Percentiles rank a stretch among this genome's conserved stretches.
These are phyloP conservation scores for Limnephilus lunatus DNA, from an alignment of 2,888 invertebrate genomes.

Conservation along the genomic window DNA sequence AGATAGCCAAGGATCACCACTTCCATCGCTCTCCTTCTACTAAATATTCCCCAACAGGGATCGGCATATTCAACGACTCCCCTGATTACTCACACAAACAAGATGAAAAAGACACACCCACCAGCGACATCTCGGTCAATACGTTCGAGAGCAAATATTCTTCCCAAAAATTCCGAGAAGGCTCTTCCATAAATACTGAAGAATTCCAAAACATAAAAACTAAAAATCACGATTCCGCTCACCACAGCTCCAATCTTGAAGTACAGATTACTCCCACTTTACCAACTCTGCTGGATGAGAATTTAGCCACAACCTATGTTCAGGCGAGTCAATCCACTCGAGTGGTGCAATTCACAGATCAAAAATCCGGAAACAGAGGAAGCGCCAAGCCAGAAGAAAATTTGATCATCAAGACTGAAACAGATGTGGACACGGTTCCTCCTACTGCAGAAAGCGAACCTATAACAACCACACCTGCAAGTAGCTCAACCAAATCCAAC, in stretches of 20 bases:
- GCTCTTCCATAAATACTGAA: conserved; percentile 68
- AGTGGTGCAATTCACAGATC: conserved; percentile 61
- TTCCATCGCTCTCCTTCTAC: conserved; percentile 71
- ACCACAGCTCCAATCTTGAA: conserved; percentile 46
- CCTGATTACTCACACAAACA: conserved; percentile 76
- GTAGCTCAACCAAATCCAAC: conserved; percentile 64
- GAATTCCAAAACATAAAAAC: conserved; percentile 66
- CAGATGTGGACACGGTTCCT: conserved; percentile 67
- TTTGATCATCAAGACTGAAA: conserved; percentile 67
- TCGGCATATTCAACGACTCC: conserved; percentile 71
- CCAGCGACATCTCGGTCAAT: conserved; percentile 75
- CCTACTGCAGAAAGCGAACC: conserved; percentile 37
- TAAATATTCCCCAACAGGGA: conserved; percentile 67
- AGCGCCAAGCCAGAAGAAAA: conserved; percentile 53
- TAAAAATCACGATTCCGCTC: conserved; percentile 31
- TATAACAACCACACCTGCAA: conserved; percentile 67
- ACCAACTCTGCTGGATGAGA: conserved; percentile 52
- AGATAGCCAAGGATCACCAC: conserved; percentile 70
- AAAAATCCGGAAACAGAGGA: conserved; percentile 59
- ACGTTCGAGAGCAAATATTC: conserved; percentile 67
- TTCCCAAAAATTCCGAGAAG: conserved; percentile 65
- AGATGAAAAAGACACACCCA: conserved; percentile 77
- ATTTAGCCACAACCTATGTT: conserved; percentile 35
- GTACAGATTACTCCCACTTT: conserved; percentile 50
- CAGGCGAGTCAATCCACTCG: conserved; percentile 57